Evolutionary conservation across 2,797 vertebrate genomes (phyloP).

Genomic region (Phyllotis vaccarum): DNA sequence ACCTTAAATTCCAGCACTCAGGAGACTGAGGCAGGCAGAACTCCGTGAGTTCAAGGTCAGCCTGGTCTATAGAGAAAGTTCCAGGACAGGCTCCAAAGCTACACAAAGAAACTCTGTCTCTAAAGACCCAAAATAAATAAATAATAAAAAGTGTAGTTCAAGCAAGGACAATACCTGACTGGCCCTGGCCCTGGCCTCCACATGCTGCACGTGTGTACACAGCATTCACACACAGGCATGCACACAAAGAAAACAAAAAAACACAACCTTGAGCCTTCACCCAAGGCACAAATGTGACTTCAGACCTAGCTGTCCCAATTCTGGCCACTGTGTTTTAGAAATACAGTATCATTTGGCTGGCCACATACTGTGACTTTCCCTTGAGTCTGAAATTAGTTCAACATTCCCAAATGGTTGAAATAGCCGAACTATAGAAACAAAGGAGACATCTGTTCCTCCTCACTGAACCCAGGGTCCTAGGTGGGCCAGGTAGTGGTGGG

Average conservation of each 20-base stretch:
- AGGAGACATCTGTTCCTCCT: not conserved
- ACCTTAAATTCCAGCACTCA: not conserved
- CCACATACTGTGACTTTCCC: not conserved
- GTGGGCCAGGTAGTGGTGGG: no score
- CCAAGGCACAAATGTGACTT: not conserved
- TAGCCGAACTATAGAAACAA: not conserved
- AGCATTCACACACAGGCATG: not conserved
- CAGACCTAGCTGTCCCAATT: not conserved
- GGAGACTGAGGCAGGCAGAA: not conserved
- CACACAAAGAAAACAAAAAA: not conserved
- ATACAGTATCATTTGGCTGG: not conserved
- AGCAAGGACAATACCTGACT: not conserved
- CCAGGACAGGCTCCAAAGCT: not conserved
- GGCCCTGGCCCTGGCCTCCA: not conserved
- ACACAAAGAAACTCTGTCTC: not conserved
- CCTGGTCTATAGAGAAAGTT: not conserved
- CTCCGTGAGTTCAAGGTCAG: not conserved
- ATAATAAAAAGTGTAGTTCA: not conserved
- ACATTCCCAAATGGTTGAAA: not conserved
- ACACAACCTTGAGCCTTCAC: not conserved
- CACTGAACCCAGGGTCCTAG: rapidly evolving
- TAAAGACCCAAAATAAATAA: not conserved
- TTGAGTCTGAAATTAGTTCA: not conserved
- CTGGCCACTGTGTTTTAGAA: not conserved
- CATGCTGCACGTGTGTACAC: not conserved